These are phyloP conservation scores for Melanerpes aurifrons DNA, from an alignment of 2,113 vertebrate genomes.

Conservation along the genomic window DNA sequence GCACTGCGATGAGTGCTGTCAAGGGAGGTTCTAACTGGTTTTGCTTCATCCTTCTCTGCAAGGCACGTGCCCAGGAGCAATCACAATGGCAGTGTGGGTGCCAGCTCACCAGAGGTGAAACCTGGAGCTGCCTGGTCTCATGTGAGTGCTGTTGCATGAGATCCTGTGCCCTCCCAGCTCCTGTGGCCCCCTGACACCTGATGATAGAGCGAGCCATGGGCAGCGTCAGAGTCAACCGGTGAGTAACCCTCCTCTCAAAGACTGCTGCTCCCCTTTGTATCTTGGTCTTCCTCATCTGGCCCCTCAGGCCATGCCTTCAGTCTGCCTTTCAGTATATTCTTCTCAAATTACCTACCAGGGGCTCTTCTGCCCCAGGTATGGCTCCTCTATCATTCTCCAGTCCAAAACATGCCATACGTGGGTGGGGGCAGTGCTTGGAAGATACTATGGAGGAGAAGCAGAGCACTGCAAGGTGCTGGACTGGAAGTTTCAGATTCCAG, in stretches of 20 bases:
- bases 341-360: neutral
- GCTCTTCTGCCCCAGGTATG: neutral
- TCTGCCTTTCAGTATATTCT: neutral
- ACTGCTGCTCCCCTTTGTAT: neutral
- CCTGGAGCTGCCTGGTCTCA: neutral
- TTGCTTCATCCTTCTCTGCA: constrained; percentile 1
- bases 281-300: neutral
- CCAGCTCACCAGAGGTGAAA: neutral
- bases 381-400: neutral
- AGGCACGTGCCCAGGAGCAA: neutral
- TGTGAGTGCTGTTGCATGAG: constrained; percentile 31
- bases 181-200: neutral
- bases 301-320: neutral
- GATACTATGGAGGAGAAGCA: neutral
- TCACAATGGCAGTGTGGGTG: neutral
- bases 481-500: neutral
- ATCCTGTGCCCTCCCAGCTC: neutral
- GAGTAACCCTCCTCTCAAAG: constrained; percentile 4
- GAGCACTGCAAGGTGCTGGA: neutral
- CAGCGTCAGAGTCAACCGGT: constrained; percentile 72
- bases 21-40: neutral
- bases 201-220: constrained; percentile 70
- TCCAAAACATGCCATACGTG: neutral
- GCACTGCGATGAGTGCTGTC: neutral
- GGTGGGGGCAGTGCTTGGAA: neutral